These are phyloP conservation scores for Mercenaria mercenaria DNA, from an alignment of 1,140 invertebrate genomes.

Conservation along the genomic window DNA sequence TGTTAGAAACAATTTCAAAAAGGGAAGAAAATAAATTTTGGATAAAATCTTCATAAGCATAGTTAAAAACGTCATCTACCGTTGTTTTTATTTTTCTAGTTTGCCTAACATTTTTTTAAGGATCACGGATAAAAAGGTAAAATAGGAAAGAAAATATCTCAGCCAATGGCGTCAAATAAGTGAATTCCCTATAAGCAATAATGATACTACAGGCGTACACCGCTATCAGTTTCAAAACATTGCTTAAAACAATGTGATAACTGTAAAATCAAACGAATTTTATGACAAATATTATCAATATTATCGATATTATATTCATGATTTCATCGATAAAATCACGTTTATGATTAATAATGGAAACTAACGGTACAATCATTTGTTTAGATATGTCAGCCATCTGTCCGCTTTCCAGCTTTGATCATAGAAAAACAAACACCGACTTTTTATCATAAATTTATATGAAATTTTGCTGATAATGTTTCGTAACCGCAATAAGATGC, in stretches of 20 bases:
- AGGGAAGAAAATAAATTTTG: no score
- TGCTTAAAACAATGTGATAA: not conserved
- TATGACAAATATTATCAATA: slow-evolving; percentile 17
- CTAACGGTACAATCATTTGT: not conserved
- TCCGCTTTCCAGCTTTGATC: slow-evolving; percentile 33
- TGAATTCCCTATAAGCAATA: no score
- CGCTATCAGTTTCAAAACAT: not conserved
- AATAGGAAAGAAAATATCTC: no score
- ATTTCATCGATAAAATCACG: slow-evolving; percentile 6
- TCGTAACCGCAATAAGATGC: not conserved
- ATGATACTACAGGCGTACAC: no score
- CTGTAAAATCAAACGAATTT: slow-evolving; percentile 14
- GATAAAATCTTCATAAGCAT: no score
- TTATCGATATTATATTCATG: not conserved
- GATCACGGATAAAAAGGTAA: no score
- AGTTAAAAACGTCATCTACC: no score
- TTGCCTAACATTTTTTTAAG: no score
- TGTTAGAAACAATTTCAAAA: no score
- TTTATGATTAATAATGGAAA: slow-evolving; percentile 38
- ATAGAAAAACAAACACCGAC: slow-evolving; percentile 6
- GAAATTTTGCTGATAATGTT: slow-evolving; percentile 2
- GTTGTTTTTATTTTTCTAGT: no score
- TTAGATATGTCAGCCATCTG: slow-evolving; percentile 13
- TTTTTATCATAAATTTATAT: slow-evolving; percentile 32
- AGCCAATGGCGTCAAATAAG: no score